Conservation (phyloP, 2,113 vertebrate species). For the Pantherophis guttatus region DNA sequence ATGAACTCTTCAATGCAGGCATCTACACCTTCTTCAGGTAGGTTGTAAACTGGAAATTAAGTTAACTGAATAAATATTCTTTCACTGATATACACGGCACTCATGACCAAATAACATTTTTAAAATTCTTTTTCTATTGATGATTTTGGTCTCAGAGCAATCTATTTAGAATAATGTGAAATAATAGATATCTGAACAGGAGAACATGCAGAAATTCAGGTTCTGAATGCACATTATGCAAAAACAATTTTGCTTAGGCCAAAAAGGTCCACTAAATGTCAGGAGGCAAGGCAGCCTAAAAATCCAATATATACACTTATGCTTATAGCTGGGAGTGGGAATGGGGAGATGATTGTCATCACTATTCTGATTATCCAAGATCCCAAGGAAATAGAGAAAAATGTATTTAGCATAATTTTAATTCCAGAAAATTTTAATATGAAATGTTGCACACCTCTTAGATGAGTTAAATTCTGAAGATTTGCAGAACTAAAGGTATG, state of each 20-base stretch:
- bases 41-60: not conserved
- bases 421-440: not conserved
- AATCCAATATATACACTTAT: not conserved
- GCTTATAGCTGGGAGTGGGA: not conserved
- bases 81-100: no score
- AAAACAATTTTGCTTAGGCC: not conserved
- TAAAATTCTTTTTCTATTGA: not conserved
- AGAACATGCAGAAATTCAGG: not conserved
- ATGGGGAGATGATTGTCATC: not conserved
- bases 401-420: not conserved
- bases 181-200: not conserved
- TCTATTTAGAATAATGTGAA: not conserved
- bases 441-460: not conserved
- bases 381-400: not conserved
- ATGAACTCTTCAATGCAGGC: slow-evolving; percentile 75
- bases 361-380: not conserved
- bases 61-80: not conserved
- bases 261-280: not conserved
- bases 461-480: not conserved
- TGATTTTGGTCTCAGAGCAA: not conserved
- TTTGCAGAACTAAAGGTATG: not conserved
- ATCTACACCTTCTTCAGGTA: slow-evolving; percentile 61
- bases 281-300: not conserved
- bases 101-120: not conserved
- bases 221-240: not conserved